Conservation (phyloP, 2,113 vertebrate genomes). For the Hydrochoerus hydrochaeris region DNA sequence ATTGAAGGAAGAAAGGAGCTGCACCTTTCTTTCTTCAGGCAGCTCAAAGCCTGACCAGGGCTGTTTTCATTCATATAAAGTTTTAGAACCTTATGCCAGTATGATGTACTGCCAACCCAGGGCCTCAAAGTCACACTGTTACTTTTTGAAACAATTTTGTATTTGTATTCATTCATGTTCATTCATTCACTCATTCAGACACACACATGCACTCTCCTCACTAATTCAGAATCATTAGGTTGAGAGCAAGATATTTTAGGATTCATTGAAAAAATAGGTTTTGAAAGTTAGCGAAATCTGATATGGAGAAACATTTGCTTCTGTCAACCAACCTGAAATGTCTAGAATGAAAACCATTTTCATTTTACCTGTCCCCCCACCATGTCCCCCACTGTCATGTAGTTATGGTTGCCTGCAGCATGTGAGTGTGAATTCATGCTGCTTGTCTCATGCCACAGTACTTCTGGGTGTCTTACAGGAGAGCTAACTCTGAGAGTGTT, state of each 20-base stretch:
- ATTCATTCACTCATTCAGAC: not conserved
- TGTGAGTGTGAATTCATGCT: not conserved
- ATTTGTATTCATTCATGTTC: constrained; percentile 22
- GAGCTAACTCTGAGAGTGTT: not conserved
- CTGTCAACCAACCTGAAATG: not conserved
- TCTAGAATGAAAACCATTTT: constrained; percentile 9
- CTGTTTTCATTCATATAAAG: not conserved
- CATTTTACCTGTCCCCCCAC: not conserved
- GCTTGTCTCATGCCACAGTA: not conserved
- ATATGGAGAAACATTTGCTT: constrained; percentile 57
- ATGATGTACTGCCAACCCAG: constrained; percentile 14
- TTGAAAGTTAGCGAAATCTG: constrained; percentile 3
- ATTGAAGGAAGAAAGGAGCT: not conserved
- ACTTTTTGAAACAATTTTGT: constrained; percentile 44
- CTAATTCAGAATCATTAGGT: constrained; percentile 51
- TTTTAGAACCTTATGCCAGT: not conserved
- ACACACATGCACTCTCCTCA: not conserved
- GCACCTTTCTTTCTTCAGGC: not conserved
- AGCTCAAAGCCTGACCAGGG: constrained; percentile 4
- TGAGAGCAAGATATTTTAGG: constrained; percentile 40
- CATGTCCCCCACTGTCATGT: not conserved
- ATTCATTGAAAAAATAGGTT: constrained; percentile 38
- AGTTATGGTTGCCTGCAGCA: not conserved
- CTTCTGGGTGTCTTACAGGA: not conserved
- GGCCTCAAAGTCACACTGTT: constrained; percentile 27